Percentiles rank a stretch among this genome's conserved stretches.
These are phyloP conservation scores for Adelphocoris suturalis DNA, from an alignment of 2,888 invertebrate genomes.

Conservation along the genomic window DNA sequence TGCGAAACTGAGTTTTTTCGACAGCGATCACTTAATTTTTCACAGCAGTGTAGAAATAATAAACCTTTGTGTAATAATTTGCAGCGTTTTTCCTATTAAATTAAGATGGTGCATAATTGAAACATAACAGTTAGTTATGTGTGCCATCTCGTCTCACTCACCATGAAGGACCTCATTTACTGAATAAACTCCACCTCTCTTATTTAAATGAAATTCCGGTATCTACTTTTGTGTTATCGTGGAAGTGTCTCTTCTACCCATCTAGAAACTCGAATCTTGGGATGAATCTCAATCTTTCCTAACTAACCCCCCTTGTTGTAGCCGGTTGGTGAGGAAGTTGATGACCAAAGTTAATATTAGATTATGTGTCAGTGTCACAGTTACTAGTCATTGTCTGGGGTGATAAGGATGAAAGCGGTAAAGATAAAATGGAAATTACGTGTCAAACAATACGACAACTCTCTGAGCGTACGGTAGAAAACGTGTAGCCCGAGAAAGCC, in stretches of 20 bases:
- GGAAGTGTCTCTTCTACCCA: not conserved
- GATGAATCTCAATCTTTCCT: not conserved
- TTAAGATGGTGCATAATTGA: no score
- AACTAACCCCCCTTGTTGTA: not conserved
- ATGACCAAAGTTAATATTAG: conserved; percentile 34
- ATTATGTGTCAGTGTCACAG: conserved; percentile 36
- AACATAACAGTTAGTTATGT: no score
- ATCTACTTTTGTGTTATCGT: no score
- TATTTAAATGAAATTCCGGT: not conserved
- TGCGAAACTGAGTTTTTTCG: no score
- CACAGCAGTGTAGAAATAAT: no score
- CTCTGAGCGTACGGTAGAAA: not conserved
- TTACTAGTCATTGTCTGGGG: conserved; percentile 1
- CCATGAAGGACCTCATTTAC: not conserved
- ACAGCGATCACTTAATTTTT: no score
- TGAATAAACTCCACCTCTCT: not conserved
- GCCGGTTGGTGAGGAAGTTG: not conserved
- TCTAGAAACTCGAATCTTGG: not conserved
- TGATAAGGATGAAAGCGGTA: not conserved
- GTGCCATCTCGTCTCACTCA: not conserved
- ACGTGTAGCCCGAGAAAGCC: not conserved
- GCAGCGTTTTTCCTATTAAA: no score
- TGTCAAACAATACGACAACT: not conserved
- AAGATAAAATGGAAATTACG: conserved; percentile 20
- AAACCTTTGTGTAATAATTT: no score